phyloP scores from a whole-genome alignment of 2,888 invertebrate species.

The Phaedon cochleariae region DNA sequence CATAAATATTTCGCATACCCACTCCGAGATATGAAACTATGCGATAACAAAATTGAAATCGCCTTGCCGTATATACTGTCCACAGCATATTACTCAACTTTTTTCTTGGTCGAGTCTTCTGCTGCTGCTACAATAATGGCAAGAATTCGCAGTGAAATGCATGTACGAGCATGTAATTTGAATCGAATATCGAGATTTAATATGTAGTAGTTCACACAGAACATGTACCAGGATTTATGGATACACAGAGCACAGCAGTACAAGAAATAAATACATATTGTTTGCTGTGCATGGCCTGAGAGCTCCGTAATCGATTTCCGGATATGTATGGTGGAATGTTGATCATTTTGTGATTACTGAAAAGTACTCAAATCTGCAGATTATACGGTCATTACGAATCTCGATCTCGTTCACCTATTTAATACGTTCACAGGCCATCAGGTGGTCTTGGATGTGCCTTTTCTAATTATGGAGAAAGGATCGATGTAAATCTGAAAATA shows the following conservation, averaged over 20 bases:
- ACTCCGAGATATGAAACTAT: neutral
- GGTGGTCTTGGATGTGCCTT: neutral
- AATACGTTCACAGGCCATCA: slow-evolving; percentile 7
- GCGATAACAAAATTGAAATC: neutral
- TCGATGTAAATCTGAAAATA: neutral
- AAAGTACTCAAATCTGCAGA: neutral
- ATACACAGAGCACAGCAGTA: slow-evolving; percentile 30
- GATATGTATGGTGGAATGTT: slow-evolving; percentile 28
- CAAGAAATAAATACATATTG: slow-evolving; percentile 42
- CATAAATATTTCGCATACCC: no score
- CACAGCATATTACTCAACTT: slow-evolving; percentile 13
- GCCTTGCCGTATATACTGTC: neutral
- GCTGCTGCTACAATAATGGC: slow-evolving; percentile 34
- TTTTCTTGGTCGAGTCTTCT: slow-evolving; percentile 7
- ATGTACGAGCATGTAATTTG: slow-evolving; percentile 42
- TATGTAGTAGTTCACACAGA: slow-evolving; percentile 45
- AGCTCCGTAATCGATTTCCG: slow-evolving; percentile 41
- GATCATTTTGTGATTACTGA: neutral
- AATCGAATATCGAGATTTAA: slow-evolving; percentile 45
- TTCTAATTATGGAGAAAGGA: slow-evolving; percentile 1
- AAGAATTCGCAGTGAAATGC: slow-evolving; percentile 35
- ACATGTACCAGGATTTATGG: slow-evolving; percentile 39
- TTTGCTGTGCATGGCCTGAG: slow-evolving; percentile 30
- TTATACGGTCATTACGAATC: neutral
- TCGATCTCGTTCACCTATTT: slow-evolving; percentile 6